Evolutionary conservation across 2,113 vertebrate genomes (phyloP).

Genomic region (Vanacampus margaritifer): DNA sequence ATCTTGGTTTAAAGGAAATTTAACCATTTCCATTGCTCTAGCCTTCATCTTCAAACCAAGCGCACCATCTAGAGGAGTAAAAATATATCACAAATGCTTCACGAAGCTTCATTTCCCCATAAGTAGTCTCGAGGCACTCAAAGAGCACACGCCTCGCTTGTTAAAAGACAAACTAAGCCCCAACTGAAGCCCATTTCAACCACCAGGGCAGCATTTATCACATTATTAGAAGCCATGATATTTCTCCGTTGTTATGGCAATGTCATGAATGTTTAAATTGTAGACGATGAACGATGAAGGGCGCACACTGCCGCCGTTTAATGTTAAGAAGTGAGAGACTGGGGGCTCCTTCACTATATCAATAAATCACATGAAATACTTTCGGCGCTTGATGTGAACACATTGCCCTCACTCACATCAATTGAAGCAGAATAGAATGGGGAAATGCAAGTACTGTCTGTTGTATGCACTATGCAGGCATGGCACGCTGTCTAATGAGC

Average conservation of each 20-base stretch:
- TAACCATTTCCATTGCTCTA: too few relatives aligned
- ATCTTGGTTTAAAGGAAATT: too few relatives aligned
- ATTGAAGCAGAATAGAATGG: constrained; percentile 24
- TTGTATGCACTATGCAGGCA: constrained; percentile 22
- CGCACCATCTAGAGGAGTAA: too few relatives aligned
- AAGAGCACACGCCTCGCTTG: too few relatives aligned
- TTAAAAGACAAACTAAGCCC: not conserved
- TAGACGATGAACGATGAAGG: not conserved
- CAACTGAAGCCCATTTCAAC: not conserved
- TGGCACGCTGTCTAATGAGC: constrained; percentile 34
- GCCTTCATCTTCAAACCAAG: too few relatives aligned
- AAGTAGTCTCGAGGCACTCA: too few relatives aligned
- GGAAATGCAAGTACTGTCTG: constrained; percentile 21
- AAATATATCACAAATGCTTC: too few relatives aligned
- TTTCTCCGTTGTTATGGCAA: constrained; percentile 1
- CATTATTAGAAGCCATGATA: not conserved
- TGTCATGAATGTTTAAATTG: constrained; percentile 19
- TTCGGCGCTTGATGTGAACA: constrained; percentile 43
- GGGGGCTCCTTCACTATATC: constrained; percentile 37
- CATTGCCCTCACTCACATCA: constrained; percentile 32
- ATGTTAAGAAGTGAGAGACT: not conserved
- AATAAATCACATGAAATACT: constrained; percentile 47
- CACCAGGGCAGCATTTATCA: not conserved
- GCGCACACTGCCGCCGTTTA: not conserved
- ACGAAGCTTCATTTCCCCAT: too few relatives aligned